Base-by-base conservation (phyloP, 2,797 vertebrate genomes). In the Muraenolepis orangiensis region DNA sequence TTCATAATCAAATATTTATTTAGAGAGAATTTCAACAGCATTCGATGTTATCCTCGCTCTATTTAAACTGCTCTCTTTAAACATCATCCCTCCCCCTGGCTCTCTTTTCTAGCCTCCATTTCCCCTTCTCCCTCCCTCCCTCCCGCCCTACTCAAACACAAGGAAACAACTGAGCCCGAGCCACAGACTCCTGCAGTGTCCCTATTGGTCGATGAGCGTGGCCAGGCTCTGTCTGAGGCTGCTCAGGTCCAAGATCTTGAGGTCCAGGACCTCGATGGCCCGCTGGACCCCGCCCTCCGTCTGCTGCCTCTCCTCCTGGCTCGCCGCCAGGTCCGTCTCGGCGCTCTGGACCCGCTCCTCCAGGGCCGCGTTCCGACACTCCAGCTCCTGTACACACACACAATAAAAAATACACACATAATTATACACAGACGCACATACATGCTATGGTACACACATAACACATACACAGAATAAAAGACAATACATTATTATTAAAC, bases 221-320 rank as follows among this genome's bases (percentile, higher is more conserved):
- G 95, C 95, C 72, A 99, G 87, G 78, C 93, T 96, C 84, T 95
- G 94, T 7, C 96, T 91, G 70, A 98, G 91, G 89, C 95, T 94
- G 0, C 91, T 96, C 78, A 98, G 93, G 90, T 98, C 96, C 0
- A 94, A 94, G 67, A 98, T 94, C 90, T 98, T 96, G 81, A 95
- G 85, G 0, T 98, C 97, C 84, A 99, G 93, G 66, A 95, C 91
- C 51, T 96, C 93, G 0, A 96, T 93, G 8, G 94, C 91, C 46
- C 91, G 93, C 75, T 83, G 90, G 72, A 98, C 94, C 79, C 97
- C 96, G 0, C 64, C 87, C 74, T 94, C 93, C 0, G 94, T 85
- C 70, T 92, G 92, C 57, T 93, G 92, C 76, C 91, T 92, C 76
- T 97, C 93, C 0, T 94, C 92, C 68, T 83, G 81, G 0, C 88